A percentile compares a stretch with the other conserved stretches of the same genome.
phyloP scores from a whole-genome alignment of 1,140 invertebrate species.

The Carposina sasakii region DNA sequence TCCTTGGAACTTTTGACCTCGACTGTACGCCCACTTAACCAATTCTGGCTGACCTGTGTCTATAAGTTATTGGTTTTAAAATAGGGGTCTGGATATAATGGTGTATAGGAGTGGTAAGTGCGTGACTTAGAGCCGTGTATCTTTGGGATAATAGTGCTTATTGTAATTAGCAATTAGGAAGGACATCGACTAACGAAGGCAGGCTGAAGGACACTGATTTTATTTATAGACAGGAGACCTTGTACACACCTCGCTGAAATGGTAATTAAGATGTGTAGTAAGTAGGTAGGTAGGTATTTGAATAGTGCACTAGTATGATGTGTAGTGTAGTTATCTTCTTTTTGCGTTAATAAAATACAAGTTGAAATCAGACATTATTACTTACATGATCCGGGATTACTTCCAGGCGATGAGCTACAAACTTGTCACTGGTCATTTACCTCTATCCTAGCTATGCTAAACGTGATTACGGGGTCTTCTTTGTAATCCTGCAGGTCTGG shows the following conservation, averaged over 20 bases:
- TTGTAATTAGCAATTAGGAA: conserved; percentile 33
- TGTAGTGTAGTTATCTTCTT: too few relatives aligned
- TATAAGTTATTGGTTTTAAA: neutral
- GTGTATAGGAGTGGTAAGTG: conserved; percentile 29
- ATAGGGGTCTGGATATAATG: neutral
- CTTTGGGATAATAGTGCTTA: conserved; percentile 20
- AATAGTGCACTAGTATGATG: too few relatives aligned
- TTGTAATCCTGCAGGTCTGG: too few relatives aligned
- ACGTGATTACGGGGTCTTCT: too few relatives aligned
- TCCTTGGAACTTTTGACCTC: conserved; percentile 43
- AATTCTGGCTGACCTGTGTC: conserved; percentile 15
- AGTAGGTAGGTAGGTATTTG: neutral
- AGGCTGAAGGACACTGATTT: conserved; percentile 29
- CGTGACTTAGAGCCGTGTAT: conserved; percentile 35
- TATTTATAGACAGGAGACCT: neutral
- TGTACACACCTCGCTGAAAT: neutral
- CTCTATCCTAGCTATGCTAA: too few relatives aligned
- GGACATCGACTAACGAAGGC: conserved; percentile 21
- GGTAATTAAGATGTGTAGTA: neutral
- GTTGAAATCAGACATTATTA: too few relatives aligned
- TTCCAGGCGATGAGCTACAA: too few relatives aligned
- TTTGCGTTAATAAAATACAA: too few relatives aligned
- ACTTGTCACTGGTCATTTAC: too few relatives aligned
- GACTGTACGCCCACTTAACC: conserved; percentile 46
- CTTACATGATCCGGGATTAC: too few relatives aligned